Base-by-base conservation (phyloP, 2,888 invertebrate species). In the Lapara coniferarum region DNA sequence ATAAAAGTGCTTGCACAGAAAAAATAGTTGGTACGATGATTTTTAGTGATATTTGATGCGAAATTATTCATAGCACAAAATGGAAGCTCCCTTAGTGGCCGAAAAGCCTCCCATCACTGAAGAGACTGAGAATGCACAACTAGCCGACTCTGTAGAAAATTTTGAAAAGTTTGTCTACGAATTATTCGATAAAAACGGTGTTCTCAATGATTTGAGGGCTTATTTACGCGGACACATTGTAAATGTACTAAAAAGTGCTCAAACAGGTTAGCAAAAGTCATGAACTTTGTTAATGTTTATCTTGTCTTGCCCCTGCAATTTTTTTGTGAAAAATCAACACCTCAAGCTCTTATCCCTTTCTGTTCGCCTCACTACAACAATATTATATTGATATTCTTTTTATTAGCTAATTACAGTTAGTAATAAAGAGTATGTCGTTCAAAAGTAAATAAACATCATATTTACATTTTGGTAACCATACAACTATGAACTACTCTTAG, bases 141-240 rank as follows among this genome's bases (percentile, higher is more conserved):
- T 75, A 59, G 72, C 76, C 2, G 84, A 85, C 69, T 87, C 91
- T 1, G 76, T 90, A 5, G 91, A 95, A 78, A 94, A 95, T 80
- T 95, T 95, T 85, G 95, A 95, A 85, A 91, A 89, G 77, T 92
- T 91, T 81, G 88, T 95, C 66, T 94, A 90, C 70, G 89, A 92
- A 71, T 93, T 95, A 87, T 95, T 95, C 81, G 94, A 95, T 81
- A 94, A 95, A 81, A 95, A 94, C 83, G 96, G 95, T 16, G 85
- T 96, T 68, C 81, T 95, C 52, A 91, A 94, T 52, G 95, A 95
- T 74, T 83, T 95, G 67, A 88, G 95, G 71, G 93, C 95, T 3
- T 94, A 95, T 80, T 87, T 96, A 79, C 92, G 95, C 59, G 90
- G 93, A 66, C 95, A 95, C 79, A 95, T 96, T 86, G 91, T 95